A percentile compares a stretch with the other conserved stretches of the same genome.
Conservation (phyloP, 1,140 invertebrate genomes). For the Orussus abietinus region DNA sequence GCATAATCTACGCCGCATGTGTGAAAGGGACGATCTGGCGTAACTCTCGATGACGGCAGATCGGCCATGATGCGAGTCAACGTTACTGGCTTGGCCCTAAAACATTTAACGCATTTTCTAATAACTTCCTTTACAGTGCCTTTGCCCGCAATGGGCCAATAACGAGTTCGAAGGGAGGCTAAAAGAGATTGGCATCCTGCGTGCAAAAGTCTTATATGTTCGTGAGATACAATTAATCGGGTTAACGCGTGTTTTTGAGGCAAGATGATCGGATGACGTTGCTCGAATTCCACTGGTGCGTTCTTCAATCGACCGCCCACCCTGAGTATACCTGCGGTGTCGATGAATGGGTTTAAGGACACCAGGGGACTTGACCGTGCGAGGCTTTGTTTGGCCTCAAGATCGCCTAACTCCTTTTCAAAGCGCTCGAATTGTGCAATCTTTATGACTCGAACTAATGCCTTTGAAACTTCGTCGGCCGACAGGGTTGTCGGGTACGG, state of each 20-base stretch:
- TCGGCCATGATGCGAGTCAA: constrained; percentile 20
- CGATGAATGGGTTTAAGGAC: constrained; percentile 4
- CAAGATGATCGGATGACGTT: constrained; percentile 27
- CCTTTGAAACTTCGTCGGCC: neutral
- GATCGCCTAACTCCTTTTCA: neutral
- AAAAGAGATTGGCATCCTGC: constrained; percentile 21
- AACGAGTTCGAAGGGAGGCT: constrained; percentile 13
- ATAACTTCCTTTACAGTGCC: constrained; percentile 12
- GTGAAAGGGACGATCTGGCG: constrained; percentile 23
- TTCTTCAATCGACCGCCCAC: constrained; percentile 25
- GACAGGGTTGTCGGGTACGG: too few relatives aligned
- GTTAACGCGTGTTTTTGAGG: constrained; percentile 18
- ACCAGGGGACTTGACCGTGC: neutral
- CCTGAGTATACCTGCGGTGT: constrained; percentile 20
- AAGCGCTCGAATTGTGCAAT: neutral
- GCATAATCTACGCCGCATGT: constrained; percentile 22
- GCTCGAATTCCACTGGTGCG: constrained; percentile 13
- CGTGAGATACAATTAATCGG: constrained; percentile 20
- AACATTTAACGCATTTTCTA: constrained; percentile 20
- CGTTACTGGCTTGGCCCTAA: constrained; percentile 11
- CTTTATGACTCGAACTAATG: neutral
- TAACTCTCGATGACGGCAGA: constrained; percentile 19
- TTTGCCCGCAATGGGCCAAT: constrained; percentile 14
- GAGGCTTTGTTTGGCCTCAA: neutral
- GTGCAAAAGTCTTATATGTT: constrained; percentile 25